Evolutionary conservation across 1,140 invertebrate species (phyloP).

Genomic region (Euura lappo): DNA sequence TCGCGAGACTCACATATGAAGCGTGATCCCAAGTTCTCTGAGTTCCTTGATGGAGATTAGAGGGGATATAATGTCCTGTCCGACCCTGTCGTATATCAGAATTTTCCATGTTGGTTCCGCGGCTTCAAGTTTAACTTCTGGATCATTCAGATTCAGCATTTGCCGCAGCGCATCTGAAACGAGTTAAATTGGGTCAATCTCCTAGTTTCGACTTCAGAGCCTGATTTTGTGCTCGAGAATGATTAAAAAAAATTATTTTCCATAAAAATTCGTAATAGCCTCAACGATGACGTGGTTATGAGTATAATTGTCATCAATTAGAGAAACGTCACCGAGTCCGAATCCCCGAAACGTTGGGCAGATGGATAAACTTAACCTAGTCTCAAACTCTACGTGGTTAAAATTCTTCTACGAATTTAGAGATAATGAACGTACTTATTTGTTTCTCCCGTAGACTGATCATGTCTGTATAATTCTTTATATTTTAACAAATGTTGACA

Average conservation of each 20-base stretch:
- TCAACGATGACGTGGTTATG: not conserved
- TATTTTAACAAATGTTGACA: conserved; percentile 1
- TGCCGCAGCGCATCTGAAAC: conserved; percentile 82
- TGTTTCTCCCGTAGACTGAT: conserved; percentile 74
- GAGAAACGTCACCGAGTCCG: not conserved
- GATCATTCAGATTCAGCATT: conserved; percentile 92
- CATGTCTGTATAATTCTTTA: conserved; percentile 57
- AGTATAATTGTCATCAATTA: no score
- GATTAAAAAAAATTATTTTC: not conserved
- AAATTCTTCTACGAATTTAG: conserved; percentile 13
- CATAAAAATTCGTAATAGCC: not conserved
- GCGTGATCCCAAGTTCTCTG: conserved; percentile 93
- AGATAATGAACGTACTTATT: conserved; percentile 65
- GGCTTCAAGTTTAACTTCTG: conserved; percentile 74
- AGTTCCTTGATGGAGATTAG: conserved; percentile 95
- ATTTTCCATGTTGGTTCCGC: conserved; percentile 95
- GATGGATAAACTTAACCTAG: not conserved
- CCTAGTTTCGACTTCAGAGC: no score
- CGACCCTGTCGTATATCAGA: conserved; percentile 93
- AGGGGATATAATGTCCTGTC: conserved; percentile 98
- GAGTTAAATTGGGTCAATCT: not conserved
- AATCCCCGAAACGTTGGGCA: not conserved
- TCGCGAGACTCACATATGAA: conserved; percentile 84
- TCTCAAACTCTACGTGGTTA: conserved; percentile 11
- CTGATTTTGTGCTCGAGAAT: not conserved